Base-by-base conservation (phyloP, 2,113 vertebrate species). In the Prietella phreatophila region DNA sequence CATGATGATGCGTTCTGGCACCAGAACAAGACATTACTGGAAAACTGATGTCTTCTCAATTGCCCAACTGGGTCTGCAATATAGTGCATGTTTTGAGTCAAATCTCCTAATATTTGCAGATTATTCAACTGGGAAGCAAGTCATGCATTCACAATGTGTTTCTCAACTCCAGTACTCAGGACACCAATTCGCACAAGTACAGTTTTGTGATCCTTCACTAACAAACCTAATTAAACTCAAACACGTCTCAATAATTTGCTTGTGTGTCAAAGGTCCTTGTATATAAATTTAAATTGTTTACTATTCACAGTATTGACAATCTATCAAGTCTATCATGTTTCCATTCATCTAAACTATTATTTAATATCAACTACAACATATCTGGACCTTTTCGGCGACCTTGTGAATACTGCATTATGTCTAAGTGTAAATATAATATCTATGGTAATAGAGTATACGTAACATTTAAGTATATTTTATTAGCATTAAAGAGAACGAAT, bases 1-100 rank as follows among this genome's bases (percentile, higher is more conserved):
- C 42, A 82, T 73, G 73, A 86, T 83, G 11, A 85, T 86, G 39
- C 39, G 71, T 63, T 53, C 71, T 83, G 84, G 87, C 79, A 86
- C 19, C 20, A 15, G 9, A 69, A 58, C 25, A 63, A 67, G 53
- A 42, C 60, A 75, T 83, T 67, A 90, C 22, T 10, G 50, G 80
- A 75, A 82, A 61, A 69, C 19, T 47, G 73, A 83, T 55, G 55
- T 10, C 30, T 88, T 53, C n/a, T 88, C 56, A 27, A 83, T 27
- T 78, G 69, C 56, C n/a, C 55, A 83, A 53, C 39, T 76, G 67
- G 86, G 86, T 60, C 2, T 63, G 42, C 39, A 17, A 42, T 55
- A 67, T 33, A 65, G 76, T 30, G 76, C 15, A 82, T 56, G 78
- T 86, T 81, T 71, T 80, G 30, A 80, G 61, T 47, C 75, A 81